These are phyloP conservation scores for Steatornis caripensis DNA, from an alignment of 2,113 vertebrate species.

Conservation along the genomic window DNA sequence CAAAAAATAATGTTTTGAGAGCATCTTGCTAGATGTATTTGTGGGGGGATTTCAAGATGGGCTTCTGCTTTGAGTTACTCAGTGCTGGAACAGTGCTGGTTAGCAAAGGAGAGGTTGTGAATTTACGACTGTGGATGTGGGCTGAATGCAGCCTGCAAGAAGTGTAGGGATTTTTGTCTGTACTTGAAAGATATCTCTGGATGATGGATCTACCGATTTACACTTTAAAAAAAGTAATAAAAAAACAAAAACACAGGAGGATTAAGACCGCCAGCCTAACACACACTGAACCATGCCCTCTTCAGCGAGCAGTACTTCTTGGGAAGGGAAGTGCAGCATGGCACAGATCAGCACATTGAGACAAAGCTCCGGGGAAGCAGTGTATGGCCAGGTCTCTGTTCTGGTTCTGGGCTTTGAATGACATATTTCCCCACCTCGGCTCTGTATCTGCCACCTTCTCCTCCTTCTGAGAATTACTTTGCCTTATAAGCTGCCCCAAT, in stretches of 20 bases:
- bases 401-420: fast-evolving
- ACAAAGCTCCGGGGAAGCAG: not conserved
- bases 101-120: not conserved
- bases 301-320: fast-evolving
- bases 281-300: fast-evolving
- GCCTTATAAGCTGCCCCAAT: not conserved
- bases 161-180: not conserved
- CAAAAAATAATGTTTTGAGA: not conserved
- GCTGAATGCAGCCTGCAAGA: not conserved
- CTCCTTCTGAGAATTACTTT: not conserved
- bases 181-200: not conserved
- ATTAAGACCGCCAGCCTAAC: fast-evolving
- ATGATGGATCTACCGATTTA: not conserved
- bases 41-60: not conserved
- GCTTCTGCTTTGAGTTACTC: not conserved
- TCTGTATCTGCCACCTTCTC: not conserved
- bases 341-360: not conserved
- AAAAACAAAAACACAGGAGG: not conserved
- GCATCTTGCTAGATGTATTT: not conserved
- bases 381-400: fast-evolving
- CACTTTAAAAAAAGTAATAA: not conserved
- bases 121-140: not conserved
- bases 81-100: not conserved
- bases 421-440: fast-evolving
- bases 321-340: not conserved